Percentiles rank a stretch among this genome's conserved stretches.
phyloP scores from a whole-genome alignment of 2,113 vertebrate species.

The Piaya cayana region DNA sequence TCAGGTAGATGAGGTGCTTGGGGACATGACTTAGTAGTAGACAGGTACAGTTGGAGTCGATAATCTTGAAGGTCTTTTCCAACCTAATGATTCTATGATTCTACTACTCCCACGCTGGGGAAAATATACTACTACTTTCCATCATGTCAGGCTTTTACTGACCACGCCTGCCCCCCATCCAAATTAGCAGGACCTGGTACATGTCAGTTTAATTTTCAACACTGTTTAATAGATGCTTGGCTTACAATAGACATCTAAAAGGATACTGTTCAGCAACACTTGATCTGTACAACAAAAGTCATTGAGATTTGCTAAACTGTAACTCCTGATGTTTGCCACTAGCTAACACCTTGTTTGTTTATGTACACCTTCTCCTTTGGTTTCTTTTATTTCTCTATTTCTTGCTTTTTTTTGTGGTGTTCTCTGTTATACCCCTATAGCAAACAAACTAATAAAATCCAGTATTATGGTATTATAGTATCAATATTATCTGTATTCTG shows the following conservation, averaged over 20 bases:
- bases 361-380: neutral
- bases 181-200: neutral
- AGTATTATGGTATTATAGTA: neutral
- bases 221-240: neutral
- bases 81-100: too few relatives aligned
- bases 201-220: neutral
- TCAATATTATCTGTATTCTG: neutral
- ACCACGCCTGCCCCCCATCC: too few relatives aligned
- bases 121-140: neutral
- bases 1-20: too few relatives aligned
- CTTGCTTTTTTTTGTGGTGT: neutral
- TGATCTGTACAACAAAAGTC: neutral
- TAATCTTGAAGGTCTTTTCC: too few relatives aligned
- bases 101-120: neutral
- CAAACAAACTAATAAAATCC: neutral
- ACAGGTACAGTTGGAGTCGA: too few relatives aligned
- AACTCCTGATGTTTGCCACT: neutral
- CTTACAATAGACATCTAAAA: neutral
- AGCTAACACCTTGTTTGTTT: neutral
- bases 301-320: neutral
- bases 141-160: neutral
- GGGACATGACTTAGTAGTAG: too few relatives aligned
- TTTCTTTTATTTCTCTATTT: neutral
- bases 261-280: neutral
- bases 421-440: neutral